These are phyloP conservation scores for Endomychus coccineus DNA, from an alignment of 2,888 invertebrate species.

Conservation along the genomic window DNA sequence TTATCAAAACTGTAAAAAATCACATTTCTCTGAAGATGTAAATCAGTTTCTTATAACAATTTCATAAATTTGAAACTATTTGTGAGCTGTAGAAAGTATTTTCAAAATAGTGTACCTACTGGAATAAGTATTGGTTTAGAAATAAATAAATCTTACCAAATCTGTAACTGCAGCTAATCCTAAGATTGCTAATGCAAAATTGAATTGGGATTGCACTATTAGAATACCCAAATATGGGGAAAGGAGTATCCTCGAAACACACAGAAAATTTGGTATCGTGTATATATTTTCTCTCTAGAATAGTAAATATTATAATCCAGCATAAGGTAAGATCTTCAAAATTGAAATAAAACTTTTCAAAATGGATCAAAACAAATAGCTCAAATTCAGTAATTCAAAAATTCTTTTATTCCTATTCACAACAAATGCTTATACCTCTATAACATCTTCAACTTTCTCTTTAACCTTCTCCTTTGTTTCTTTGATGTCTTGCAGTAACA, in stretches of 20 bases:
- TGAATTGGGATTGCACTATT: constrained; percentile 74
- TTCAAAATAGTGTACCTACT: too few relatives aligned
- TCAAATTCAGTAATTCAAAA: too few relatives aligned
- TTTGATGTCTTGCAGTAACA: constrained; percentile 61
- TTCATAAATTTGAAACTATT: too few relatives aligned
- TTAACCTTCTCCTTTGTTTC: constrained; percentile 64
- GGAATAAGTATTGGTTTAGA: too few relatives aligned
- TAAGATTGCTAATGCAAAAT: constrained; percentile 73
- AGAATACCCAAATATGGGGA: constrained; percentile 87
- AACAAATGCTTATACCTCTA: constrained; percentile 54
- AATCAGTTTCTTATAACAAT: too few relatives aligned
- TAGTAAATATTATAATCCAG: constrained; percentile 13
- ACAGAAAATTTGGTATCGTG: constrained; percentile 90
- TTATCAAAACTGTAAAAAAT: constrained; percentile 1
- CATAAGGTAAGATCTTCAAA: not conserved
- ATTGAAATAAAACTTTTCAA: constrained; percentile 2
- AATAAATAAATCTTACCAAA: constrained; percentile 52
- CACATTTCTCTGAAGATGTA: too few relatives aligned
- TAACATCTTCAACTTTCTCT: constrained; percentile 65
- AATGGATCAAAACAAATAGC: too few relatives aligned
- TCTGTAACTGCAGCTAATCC: constrained; percentile 86
- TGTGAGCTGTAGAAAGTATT: too few relatives aligned
- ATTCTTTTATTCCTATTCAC: constrained; percentile 3
- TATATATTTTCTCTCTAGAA: constrained; percentile 75
- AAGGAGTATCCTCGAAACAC: constrained; percentile 72